Evolutionary conservation across 1,140 invertebrate species (phyloP).

Genomic region (Oppia nitens): DNA sequence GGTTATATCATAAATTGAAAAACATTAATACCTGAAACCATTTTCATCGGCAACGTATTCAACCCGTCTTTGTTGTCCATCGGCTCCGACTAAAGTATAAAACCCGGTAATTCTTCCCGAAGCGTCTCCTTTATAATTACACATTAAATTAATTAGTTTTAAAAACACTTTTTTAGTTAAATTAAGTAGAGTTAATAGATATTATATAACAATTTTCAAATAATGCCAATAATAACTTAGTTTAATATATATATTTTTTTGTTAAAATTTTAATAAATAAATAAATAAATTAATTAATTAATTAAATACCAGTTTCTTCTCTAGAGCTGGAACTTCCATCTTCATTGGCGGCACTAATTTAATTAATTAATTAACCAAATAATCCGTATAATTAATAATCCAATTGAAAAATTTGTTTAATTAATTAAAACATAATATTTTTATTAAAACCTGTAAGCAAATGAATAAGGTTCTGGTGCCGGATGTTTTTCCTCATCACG

Average conservation of each 20-base stretch:
- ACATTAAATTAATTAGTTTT: too few relatives aligned
- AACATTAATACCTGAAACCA: constrained; percentile 14
- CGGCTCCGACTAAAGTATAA: constrained; percentile 13
- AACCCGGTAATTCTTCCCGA: constrained; percentile 14
- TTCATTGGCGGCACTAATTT: constrained; percentile 6
- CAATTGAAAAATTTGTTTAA: background rate
- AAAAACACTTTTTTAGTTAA: too few relatives aligned
- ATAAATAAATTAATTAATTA: too few relatives aligned
- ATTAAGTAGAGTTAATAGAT: too few relatives aligned
- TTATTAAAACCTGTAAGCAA: constrained; percentile 5
- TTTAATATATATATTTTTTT: too few relatives aligned
- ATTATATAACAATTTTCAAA: too few relatives aligned
- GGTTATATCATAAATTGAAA: background rate
- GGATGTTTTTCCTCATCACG: constrained; percentile 8
- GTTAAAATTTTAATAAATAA: background rate
- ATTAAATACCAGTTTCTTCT: constrained; percentile 10
- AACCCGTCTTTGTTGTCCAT: constrained; percentile 19
- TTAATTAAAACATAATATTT: background rate
- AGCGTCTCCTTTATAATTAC: constrained; percentile 6
- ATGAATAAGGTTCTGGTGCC: constrained; percentile 9
- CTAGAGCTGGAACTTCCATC: constrained; percentile 3
- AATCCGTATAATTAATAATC: background rate
- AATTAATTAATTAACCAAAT: background rate
- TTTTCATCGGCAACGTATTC: constrained; percentile 20
- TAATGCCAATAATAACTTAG: too few relatives aligned